Percentiles rank a stretch among this genome's conserved stretches.
phyloP scores from a whole-genome alignment of 2,797 vertebrate species.

The Characodon lateralis region DNA sequence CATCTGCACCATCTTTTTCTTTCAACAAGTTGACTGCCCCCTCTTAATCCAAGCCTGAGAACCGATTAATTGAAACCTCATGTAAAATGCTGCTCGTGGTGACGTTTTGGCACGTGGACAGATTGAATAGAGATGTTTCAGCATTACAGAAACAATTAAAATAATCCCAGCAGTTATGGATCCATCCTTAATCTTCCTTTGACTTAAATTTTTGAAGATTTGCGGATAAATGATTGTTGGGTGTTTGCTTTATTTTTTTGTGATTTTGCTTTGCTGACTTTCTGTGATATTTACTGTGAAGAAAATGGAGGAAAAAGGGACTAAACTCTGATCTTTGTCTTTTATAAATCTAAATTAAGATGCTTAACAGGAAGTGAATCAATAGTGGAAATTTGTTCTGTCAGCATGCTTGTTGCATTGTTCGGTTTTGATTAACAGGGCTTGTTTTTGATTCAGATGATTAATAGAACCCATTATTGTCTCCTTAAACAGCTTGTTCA shows the following conservation, averaged over 20 bases:
- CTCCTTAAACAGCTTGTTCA: conserved; percentile 31
- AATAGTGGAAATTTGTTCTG: background rate
- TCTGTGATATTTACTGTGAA: conserved; percentile 38
- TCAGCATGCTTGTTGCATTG: conserved; percentile 10
- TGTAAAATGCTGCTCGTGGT: conserved; percentile 27
- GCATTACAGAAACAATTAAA: conserved; percentile 7
- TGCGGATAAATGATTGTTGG: conserved; percentile 22
- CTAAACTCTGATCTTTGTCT: conserved; percentile 3
- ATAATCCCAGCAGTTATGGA: background rate
- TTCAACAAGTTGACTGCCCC: conserved; percentile 37
- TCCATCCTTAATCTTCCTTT: conserved; percentile 5
- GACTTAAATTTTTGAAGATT: conserved; percentile 4
- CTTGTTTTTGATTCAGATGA: conserved; percentile 33
- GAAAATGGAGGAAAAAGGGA: background rate
- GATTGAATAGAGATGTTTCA: conserved; percentile 4
- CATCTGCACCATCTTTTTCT: conserved; percentile 49
- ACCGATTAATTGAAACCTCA: conserved; percentile 7
- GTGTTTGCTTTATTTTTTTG: conserved; percentile 8
- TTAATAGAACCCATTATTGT: conserved; percentile 37
- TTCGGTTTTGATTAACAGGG: conserved; percentile 27
- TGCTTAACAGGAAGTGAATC: background rate
- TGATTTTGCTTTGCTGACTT: conserved; percentile 31
- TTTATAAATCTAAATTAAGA: background rate
- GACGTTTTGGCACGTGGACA: conserved; percentile 8
- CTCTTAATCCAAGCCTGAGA: conserved; percentile 27